A percentile compares a stretch with the other conserved stretches of the same genome.
phyloP scores from a whole-genome alignment of 2,888 invertebrate species.

The Chrysolina oricalcia region DNA sequence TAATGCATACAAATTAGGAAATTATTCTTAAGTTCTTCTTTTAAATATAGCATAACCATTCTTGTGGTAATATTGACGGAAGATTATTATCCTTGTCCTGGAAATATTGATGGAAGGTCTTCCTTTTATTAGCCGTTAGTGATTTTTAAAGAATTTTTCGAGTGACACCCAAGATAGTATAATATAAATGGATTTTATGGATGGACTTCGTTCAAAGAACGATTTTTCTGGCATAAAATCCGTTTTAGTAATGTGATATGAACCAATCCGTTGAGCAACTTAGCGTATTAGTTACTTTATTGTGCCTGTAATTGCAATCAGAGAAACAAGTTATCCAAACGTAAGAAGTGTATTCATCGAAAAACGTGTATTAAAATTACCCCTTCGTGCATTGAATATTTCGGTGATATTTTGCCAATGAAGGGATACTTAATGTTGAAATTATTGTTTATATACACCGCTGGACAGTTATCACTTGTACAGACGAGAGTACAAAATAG shows the following conservation, averaged over 20 bases:
- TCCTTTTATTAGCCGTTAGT: neutral
- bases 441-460: conserved; percentile 28
- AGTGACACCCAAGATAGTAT: conserved; percentile 27
- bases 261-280: conserved; percentile 58
- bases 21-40: neutral
- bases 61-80: too few relatives aligned
- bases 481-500: conserved; percentile 63
- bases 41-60: too few relatives aligned
- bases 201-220: conserved; percentile 17
- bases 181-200: conserved; percentile 36
- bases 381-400: conserved; percentile 48
- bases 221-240: conserved; percentile 61
- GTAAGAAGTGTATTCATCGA: conserved; percentile 65
- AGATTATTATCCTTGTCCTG: neutral
- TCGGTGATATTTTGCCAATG: conserved; percentile 52
- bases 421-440: conserved; percentile 47
- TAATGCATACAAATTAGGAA: neutral
- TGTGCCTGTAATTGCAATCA: conserved; percentile 69
- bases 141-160: conserved; percentile 16
- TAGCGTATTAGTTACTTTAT: conserved; percentile 68
- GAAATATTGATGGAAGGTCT: neutral
- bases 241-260: conserved; percentile 68
- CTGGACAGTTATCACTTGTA: conserved; percentile 55
- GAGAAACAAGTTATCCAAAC: conserved; percentile 62
- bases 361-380: conserved; percentile 55